phyloP scores from a whole-genome alignment of 2,113 vertebrate species.

The Chinchilla lanigera region DNA sequence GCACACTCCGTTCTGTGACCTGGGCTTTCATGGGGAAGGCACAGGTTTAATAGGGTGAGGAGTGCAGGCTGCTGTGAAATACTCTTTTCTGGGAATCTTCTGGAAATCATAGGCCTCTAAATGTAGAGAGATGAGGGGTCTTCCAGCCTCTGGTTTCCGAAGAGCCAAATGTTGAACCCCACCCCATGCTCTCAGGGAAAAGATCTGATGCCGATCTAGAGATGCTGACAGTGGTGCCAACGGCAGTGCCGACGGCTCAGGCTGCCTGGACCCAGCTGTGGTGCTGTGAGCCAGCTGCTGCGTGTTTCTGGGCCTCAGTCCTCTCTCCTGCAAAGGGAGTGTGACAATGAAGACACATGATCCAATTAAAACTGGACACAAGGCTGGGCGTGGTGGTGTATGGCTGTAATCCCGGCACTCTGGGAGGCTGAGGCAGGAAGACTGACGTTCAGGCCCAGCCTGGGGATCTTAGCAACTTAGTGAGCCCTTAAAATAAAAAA shows the following conservation, averaged over 20 bases:
- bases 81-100: not conserved
- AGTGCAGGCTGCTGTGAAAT: accelerated
- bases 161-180: not conserved
- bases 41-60: not conserved
- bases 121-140: not conserved
- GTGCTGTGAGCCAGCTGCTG: not conserved
- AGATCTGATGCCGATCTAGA: not conserved
- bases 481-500: not conserved
- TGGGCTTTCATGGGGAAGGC: accelerated
- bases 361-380: not conserved
- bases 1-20: not conserved
- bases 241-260: not conserved
- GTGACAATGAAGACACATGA: not conserved
- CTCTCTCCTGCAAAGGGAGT: not conserved
- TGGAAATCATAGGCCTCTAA: not conserved
- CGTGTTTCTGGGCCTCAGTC: not conserved
- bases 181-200: not conserved
- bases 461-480: not conserved
- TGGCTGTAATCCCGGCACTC: not conserved
- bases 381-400: not conserved
- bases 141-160: not conserved
- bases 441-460: not conserved
- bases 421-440: not conserved
- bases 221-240: not conserved
- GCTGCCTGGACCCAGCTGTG: not conserved